Evolutionary conservation across 2,113 vertebrate species (phyloP).

Genomic region (Muntiacus muntjak): DNA sequence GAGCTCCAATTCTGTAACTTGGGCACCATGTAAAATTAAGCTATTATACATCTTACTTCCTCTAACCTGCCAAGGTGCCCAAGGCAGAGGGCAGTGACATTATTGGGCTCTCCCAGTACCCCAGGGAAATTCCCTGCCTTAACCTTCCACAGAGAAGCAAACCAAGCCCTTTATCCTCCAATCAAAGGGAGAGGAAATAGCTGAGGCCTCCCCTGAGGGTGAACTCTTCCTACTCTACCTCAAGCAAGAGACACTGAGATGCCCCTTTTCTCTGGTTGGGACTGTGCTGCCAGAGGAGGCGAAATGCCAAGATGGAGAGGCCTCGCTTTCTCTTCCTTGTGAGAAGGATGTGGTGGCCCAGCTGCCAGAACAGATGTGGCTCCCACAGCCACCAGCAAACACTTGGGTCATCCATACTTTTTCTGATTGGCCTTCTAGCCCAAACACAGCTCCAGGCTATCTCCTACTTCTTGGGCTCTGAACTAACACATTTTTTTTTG

Average conservation of each 20-base stretch:
- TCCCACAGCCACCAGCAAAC: not conserved
- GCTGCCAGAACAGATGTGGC: not conserved
- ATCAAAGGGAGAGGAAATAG: not conserved
- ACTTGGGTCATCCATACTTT: not conserved
- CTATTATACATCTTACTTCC: not conserved
- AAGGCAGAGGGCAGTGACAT: not conserved
- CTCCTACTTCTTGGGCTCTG: not conserved
- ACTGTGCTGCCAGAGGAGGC: not conserved
- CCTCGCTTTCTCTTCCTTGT: not conserved
- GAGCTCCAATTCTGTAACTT: not conserved
- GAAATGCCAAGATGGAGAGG: not conserved
- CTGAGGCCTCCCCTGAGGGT: not conserved
- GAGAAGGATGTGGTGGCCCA: not conserved
- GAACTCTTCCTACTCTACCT: not conserved
- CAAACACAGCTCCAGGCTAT: not conserved
- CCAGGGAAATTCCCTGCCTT: not conserved
- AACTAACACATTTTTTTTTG: not conserved
- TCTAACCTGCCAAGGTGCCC: not conserved
- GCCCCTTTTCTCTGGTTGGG: not conserved
- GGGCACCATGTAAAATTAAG: not conserved
- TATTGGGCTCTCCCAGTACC: not conserved
- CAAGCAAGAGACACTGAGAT: not conserved
- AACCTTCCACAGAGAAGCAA: not conserved
- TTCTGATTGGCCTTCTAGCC: not conserved
- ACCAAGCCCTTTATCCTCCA: not conserved